Evolutionary conservation across 2,888 invertebrate genomes (phyloP).

Genomic region (Yponomeuta evonymella): DNA sequence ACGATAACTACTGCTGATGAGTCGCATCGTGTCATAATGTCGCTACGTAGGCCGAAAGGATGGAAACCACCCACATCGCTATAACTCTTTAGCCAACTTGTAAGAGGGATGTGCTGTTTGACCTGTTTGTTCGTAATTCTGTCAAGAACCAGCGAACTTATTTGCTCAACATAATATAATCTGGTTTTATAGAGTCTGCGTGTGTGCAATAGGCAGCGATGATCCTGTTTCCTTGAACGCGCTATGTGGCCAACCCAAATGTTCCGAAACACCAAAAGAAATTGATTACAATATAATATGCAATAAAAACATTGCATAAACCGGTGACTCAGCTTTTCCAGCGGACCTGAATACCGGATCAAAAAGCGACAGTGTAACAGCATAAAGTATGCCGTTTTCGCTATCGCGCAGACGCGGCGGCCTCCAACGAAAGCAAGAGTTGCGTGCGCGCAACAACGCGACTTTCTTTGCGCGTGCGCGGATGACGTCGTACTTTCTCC

Average conservation of each 20-base stretch:
- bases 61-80: neutral
- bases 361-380: conserved; percentile 55
- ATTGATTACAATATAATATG: neutral
- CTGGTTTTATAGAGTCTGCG: neutral
- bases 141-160: neutral
- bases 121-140: neutral
- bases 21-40: no score
- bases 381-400: conserved; percentile 66
- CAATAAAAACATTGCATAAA: neutral
- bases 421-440: conserved; percentile 70
- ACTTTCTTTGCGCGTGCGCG: conserved; percentile 66
- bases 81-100: neutral
- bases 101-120: neutral
- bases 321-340: conserved; percentile 60
- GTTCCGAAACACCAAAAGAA: no score
- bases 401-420: conserved; percentile 66
- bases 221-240: no score
- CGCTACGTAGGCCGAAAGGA: no score
- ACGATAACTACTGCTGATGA: no score
- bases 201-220: no score
- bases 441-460: conserved; percentile 56
- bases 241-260: no score
- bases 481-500: conserved; percentile 69
- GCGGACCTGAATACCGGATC: conserved; percentile 65
- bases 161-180: neutral